phyloP scores from a whole-genome alignment of 2,888 invertebrate species.

The Ophonus ardosiacus region DNA sequence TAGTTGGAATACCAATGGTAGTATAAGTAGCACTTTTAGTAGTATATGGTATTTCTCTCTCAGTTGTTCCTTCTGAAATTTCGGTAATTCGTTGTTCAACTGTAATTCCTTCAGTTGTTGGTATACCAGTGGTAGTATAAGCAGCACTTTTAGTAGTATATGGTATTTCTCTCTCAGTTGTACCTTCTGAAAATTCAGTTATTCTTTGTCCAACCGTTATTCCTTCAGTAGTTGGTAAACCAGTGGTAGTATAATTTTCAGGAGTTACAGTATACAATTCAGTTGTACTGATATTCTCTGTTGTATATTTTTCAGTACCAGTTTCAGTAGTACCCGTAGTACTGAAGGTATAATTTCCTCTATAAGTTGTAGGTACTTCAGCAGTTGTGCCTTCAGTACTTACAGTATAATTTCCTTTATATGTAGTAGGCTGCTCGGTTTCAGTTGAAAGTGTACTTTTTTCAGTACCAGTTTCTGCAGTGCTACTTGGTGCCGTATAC shows the following conservation, averaged over 20 bases:
- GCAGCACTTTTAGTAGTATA: not conserved
- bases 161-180: not conserved
- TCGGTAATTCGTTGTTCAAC: not conserved
- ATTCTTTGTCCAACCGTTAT: not conserved
- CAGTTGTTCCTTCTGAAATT: no score
- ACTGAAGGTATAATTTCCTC: not conserved
- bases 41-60: slow-evolving; percentile 39
- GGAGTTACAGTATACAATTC: slow-evolving; percentile 20
- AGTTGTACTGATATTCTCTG: slow-evolving; percentile 47
- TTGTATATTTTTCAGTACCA: slow-evolving; percentile 72
- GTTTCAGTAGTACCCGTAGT: slow-evolving; percentile 70
- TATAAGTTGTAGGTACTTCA: slow-evolving; percentile 55
- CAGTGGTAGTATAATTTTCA: slow-evolving; percentile 14
- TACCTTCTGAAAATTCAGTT: not conserved
- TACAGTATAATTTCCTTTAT: not conserved
- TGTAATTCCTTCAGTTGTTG: not conserved
- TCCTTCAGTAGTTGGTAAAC: not conserved
- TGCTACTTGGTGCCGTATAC: not conserved
- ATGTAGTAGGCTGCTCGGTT: slow-evolving; percentile 41
- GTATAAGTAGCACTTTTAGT: slow-evolving; percentile 23
- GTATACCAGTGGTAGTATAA: not conserved
- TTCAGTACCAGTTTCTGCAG: slow-evolving; percentile 63
- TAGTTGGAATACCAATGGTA: slow-evolving; percentile 67
- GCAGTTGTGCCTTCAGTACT: slow-evolving; percentile 53
- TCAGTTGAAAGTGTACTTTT: not conserved